Percentiles rank a stretch among this genome's conserved stretches.
Evolutionary conservation across 2,888 invertebrate genomes (phyloP).

Genomic region (Acanthococcus lagerstroemiae): DNA sequence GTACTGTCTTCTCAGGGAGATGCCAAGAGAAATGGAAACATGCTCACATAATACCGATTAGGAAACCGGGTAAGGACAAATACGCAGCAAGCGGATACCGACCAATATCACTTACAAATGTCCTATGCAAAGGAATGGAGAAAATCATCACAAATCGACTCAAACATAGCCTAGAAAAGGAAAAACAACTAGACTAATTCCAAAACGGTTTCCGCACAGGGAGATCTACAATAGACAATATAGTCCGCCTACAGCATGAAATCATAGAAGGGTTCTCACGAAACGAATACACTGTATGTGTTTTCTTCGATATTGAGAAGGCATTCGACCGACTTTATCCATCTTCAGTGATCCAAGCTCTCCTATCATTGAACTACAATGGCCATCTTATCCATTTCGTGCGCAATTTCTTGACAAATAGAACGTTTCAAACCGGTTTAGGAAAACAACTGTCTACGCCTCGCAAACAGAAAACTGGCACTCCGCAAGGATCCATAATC

Average conservation of each 20-base stretch:
- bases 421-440: neutral
- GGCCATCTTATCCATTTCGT: neutral
- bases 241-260: neutral
- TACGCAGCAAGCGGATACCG: too few relatives aligned
- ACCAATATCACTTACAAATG: neutral
- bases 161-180: neutral
- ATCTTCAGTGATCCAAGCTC: neutral
- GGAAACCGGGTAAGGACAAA: too few relatives aligned
- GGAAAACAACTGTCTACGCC: neutral
- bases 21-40: too few relatives aligned
- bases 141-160: neutral
- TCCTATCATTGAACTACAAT: neutral
- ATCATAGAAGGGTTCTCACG: neutral
- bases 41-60: too few relatives aligned
- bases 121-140: neutral
- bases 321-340: neutral
- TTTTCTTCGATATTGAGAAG: neutral
- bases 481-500: neutral
- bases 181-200: neutral
- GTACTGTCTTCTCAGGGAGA: too few relatives aligned
- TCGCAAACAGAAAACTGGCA: neutral
- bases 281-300: neutral
- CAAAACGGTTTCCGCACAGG: neutral
- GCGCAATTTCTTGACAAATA: neutral
- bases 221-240: neutral